phyloP scores from a whole-genome alignment of 2,888 invertebrate genomes.

The Leucania comma region DNA sequence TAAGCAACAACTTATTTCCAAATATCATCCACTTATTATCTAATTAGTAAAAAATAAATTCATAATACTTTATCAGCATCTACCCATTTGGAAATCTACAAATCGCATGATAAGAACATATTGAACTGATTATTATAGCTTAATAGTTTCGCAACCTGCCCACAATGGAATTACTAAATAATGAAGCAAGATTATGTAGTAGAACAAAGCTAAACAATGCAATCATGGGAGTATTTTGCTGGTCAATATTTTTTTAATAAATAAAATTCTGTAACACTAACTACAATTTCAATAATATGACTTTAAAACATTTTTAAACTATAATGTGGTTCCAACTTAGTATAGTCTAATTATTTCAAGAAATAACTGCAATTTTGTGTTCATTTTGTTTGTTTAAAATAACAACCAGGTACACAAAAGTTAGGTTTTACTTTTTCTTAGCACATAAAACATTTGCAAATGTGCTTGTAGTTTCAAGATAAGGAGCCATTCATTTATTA shows the following conservation, averaged over 20 bases:
- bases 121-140: conserved; percentile 56
- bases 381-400: not conserved
- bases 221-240: conserved; percentile 1
- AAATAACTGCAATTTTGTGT: conserved; percentile 12
- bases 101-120: conserved; percentile 52
- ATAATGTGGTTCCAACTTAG: not conserved
- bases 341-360: not conserved
- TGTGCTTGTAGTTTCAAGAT: conserved; percentile 11
- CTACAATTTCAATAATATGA: conserved; percentile 8
- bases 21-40: not conserved
- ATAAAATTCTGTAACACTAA: not conserved
- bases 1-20: not conserved
- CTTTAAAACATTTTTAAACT: not conserved
- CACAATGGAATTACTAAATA: conserved; percentile 51
- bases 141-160: conserved; percentile 43
- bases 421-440: too few relatives aligned
- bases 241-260: not conserved
- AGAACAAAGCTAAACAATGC: conserved; percentile 8
- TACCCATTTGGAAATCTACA: conserved; percentile 42
- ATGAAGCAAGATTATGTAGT: conserved; percentile 41
- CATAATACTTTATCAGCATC: conserved; percentile 27
- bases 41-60: conserved; percentile 6
- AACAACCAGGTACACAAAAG: not conserved
- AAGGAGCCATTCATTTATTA: too few relatives aligned
- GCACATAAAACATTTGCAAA: not conserved